Percentiles rank a stretch among this genome's conserved stretches.
These are phyloP conservation scores for Microtus oregoni DNA, from an alignment of 2,113 vertebrate genomes.

Conservation along the genomic window DNA sequence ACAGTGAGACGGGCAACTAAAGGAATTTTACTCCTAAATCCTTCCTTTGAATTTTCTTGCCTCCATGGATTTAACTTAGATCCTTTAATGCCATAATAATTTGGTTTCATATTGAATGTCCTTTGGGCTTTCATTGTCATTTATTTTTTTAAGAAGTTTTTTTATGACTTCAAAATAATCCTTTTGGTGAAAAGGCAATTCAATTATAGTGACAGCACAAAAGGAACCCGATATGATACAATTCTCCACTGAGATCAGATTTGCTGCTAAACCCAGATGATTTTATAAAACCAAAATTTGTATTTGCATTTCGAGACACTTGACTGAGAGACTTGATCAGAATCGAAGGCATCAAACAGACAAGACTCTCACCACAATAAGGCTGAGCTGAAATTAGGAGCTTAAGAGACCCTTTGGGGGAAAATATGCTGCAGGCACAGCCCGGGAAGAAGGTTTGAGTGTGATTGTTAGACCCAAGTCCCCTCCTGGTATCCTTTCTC, in stretches of 20 bases:
- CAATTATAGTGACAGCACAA: constrained; percentile 78
- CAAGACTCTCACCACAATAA: constrained; percentile 57
- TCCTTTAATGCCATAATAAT: constrained; percentile 83
- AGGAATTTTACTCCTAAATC: constrained; percentile 74
- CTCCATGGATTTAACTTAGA: constrained; percentile 79
- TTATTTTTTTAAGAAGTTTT: constrained; percentile 78
- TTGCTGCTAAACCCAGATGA: constrained; percentile 74
- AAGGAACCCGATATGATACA: constrained; percentile 71
- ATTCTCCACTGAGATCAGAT: constrained; percentile 76
- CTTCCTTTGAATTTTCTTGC: constrained; percentile 76
- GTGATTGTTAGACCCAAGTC: not conserved
- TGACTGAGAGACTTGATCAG: constrained; percentile 70
- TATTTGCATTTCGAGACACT: constrained; percentile 74
- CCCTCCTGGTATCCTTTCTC: not conserved
- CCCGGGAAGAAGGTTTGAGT: constrained; percentile 23
- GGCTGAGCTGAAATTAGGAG: constrained; percentile 51
- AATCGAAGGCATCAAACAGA: constrained; percentile 62
- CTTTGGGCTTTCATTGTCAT: constrained; percentile 79
- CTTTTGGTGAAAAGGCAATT: constrained; percentile 77
- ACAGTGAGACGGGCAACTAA: constrained; percentile 38
- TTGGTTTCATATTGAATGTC: constrained; percentile 82
- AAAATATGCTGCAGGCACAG: not conserved
- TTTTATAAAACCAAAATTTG: constrained; percentile 76
- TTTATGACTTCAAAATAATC: constrained; percentile 82
- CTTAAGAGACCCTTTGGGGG: constrained; percentile 28